Base-by-base conservation (phyloP, 2,888 invertebrate species). In the Trachelus iudaicus region DNA sequence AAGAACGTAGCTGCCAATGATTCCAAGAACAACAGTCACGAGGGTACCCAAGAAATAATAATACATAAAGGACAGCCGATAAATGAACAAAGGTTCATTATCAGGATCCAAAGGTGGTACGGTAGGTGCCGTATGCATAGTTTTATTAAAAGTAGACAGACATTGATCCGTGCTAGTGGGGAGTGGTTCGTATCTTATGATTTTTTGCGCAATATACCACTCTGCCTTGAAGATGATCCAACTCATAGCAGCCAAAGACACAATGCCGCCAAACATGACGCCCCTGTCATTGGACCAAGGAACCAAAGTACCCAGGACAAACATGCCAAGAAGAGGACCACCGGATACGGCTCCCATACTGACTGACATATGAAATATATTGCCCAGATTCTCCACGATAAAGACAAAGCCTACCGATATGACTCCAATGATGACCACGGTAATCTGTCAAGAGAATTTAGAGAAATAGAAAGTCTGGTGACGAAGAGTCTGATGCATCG, bases 261-360 rank as follows among this genome's bases (percentile, higher is more conserved):
- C 79, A 34, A 84, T 83, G 33, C 88, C 93, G 0, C 94, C 94
- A 76, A 92, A 92, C 69, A 94, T 88, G 13, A 94, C 93, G n/a
- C 94, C 94, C 93, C 93, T 86, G 82, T 94, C 92, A 85, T 94
- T 94, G 0, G 94, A 94, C 86, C 93, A 94, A 0, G 95, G 95
- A 81, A 94, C 93, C 34, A 96, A 92, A 85, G 96, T 94, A 4
- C 96, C 96, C 33, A 95, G 88, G 0, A 94, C 93, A 85, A 96
- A 96, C 3, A 95, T 90, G 0, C 95, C 96, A 2, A 96, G 91
- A 9, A 95, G 89, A 0, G 96, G 94, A 3, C 96, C 95, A n/a
- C 94, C 94, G 0, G 94, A 93, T 3, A 95, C 92, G 0, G 95
- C 95, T 11, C 94, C 93, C 11, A 95, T 92, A 69, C 94, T 94